phyloP scores from a whole-genome alignment of 2,797 vertebrate species.

The Sebastes trivittatus region DNA sequence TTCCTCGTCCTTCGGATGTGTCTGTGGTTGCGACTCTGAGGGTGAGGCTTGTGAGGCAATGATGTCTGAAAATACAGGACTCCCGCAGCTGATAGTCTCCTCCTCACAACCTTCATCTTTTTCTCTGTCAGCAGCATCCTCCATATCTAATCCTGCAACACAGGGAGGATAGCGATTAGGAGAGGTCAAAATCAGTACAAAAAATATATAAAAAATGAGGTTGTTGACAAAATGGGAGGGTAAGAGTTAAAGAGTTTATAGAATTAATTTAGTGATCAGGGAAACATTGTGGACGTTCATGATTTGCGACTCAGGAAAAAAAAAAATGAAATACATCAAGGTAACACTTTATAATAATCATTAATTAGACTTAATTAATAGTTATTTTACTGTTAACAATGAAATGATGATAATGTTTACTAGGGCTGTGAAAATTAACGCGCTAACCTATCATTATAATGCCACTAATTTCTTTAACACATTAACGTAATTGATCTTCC shows the following conservation, averaged over 20 bases:
- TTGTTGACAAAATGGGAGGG: conserved; percentile 7
- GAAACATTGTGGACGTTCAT: not conserved
- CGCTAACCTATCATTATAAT: too few relatives aligned
- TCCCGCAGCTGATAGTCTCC: conserved; percentile 22
- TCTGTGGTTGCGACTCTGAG: not conserved
- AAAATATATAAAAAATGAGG: not conserved
- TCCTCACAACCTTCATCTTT: conserved; percentile 51
- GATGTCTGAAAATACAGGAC: conserved; percentile 27
- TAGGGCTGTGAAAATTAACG: too few relatives aligned
- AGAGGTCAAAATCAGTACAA: not conserved
- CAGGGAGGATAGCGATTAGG: conserved; percentile 28
- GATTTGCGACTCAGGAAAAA: not conserved
- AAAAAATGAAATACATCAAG: too few relatives aligned
- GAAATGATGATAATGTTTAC: too few relatives aligned
- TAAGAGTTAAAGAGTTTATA: not conserved
- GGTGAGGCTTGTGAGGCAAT: conserved; percentile 1
- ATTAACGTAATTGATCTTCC: too few relatives aligned
- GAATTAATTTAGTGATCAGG: conserved; percentile 3
- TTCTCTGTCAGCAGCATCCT: conserved; percentile 37
- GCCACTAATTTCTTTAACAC: too few relatives aligned
- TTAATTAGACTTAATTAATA: too few relatives aligned
- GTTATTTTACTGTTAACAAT: too few relatives aligned
- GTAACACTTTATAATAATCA: too few relatives aligned
- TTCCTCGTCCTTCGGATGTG: conserved; percentile 22
- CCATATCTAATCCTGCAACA: conserved; percentile 75